Conservation (phyloP, 2,888 invertebrate genomes). For the Papilio elwesi region DNA sequence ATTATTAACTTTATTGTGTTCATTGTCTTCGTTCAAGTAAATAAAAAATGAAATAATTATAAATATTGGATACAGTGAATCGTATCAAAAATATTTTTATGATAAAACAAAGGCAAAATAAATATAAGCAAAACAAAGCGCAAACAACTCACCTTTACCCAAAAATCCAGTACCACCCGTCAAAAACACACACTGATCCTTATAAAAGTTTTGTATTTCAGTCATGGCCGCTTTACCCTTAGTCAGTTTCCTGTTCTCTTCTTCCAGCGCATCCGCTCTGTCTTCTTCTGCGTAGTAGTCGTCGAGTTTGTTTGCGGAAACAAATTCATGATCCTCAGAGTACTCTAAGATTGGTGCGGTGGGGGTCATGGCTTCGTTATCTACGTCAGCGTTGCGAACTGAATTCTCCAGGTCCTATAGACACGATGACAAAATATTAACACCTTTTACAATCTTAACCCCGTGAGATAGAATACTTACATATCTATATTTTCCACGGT, state of each 20-base stretch:
- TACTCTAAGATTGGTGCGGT: conserved; percentile 74
- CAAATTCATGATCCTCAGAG: conserved; percentile 82
- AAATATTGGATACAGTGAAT: no score
- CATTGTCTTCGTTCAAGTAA: no score
- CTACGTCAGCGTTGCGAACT: conserved; percentile 64
- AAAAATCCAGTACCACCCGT: conserved; percentile 80
- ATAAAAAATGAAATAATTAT: no score
- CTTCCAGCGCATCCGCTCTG: conserved; percentile 74
- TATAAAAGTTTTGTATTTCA: conserved; percentile 72
- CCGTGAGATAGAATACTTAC: no score
- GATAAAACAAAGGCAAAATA: neutral
- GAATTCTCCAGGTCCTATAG: conserved; percentile 71
- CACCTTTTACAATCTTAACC: no score
- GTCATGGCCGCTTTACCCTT: conserved; percentile 75
- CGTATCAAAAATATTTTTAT: neutral
- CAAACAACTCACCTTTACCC: conserved; percentile 75
- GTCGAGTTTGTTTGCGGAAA: conserved; percentile 74
- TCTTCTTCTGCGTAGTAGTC: conserved; percentile 80
- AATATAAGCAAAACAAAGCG: conserved; percentile 38
- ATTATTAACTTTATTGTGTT: no score
- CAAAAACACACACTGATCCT: conserved; percentile 76
- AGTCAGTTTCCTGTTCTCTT: conserved; percentile 71
- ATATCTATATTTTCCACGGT: no score
- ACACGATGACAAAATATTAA: neutral
- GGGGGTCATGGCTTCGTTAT: conserved; percentile 74